phyloP scores from a whole-genome alignment of 2,113 vertebrate genomes.

The pig (Sus scrofa) region T2T-Sscrofa CM000826.6:116055001-116055500 shows the following conservation, averaged over 20 bases:
- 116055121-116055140: constrained; percentile 45
- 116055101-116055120: constrained; percentile 55
- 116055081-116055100: constrained; percentile 39
- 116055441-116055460: constrained; percentile 80
- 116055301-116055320: constrained; percentile 84
- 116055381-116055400: constrained; percentile 84
- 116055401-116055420: constrained; percentile 82
- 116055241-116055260: constrained; percentile 86
- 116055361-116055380: constrained; percentile 85
- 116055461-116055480: constrained; percentile 63
- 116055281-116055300: constrained; percentile 84
- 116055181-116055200: constrained; percentile 82
- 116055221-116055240: constrained; percentile 84
- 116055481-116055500: constrained; percentile 78
- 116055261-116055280: constrained; percentile 87
- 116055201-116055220: constrained; percentile 84
- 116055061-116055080: constrained; percentile 22
- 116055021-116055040: constrained; percentile 42
- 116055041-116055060: constrained; percentile 43
- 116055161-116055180: constrained; percentile 76
- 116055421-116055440: constrained; percentile 73
- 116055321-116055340: constrained; percentile 87
- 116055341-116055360: constrained; percentile 85
- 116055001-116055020: neutral
- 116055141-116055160: constrained; percentile 65